These are phyloP conservation scores for Aptenodytes forsteri DNA, from an alignment of 2,113 vertebrate genomes.

Conservation along the genomic window DNA sequence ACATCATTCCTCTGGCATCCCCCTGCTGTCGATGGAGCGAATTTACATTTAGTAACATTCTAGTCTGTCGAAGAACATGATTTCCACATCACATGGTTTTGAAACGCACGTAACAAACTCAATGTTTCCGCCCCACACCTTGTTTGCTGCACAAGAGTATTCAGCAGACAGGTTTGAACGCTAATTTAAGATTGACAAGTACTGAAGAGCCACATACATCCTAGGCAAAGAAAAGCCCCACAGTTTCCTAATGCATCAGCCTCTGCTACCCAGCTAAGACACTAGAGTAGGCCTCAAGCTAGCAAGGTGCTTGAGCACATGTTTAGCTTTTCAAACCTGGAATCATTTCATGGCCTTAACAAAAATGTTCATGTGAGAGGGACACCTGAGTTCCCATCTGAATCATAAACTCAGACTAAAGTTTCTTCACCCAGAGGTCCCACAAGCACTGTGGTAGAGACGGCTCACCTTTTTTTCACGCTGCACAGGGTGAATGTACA, in stretches of 20 bases:
- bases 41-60: neutral
- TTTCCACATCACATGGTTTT: neutral
- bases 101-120: neutral
- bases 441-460: neutral
- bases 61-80: neutral
- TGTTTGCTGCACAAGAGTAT: neutral
- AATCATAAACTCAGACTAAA: neutral
- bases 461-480: neutral
- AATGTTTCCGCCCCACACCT: neutral
- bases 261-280: neutral
- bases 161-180: neutral
- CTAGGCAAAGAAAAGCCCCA: neutral
- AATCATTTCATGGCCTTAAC: neutral
- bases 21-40: neutral
- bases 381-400: too few species aligned
- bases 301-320: neutral
- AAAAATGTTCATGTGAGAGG: neutral
- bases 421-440: neutral
- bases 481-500: neutral
- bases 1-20: neutral
- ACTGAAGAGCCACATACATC: neutral
- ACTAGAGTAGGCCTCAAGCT: neutral
- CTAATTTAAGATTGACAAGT: neutral
- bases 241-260: neutral
- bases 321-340: neutral